Percentiles rank a stretch among this genome's conserved stretches.
Evolutionary conservation across 2,797 vertebrate species (phyloP).

Genomic region (Macropodus opercularis): DNA sequence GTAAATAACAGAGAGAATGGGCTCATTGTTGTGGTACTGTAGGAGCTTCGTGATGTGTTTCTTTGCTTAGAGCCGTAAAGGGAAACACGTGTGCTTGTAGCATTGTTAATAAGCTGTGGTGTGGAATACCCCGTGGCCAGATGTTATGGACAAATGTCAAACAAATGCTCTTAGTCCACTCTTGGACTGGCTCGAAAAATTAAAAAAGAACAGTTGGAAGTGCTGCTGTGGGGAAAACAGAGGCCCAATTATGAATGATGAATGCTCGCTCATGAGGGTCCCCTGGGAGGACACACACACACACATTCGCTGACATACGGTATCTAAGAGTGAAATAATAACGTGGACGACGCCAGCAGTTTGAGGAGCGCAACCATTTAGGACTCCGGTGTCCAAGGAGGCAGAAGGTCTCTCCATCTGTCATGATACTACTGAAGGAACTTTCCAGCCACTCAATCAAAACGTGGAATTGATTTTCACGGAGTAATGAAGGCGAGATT

Average conservation of each 20-base stretch:
- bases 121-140: slow-evolving; percentile 80
- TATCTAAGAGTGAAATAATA: slow-evolving; percentile 46
- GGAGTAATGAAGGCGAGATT: slow-evolving; percentile 19
- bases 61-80: slow-evolving; percentile 77
- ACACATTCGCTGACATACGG: slow-evolving; percentile 38
- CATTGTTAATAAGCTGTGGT: slow-evolving; percentile 84
- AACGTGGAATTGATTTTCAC: slow-evolving; percentile 35
- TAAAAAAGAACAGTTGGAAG: slow-evolving; percentile 62
- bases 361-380: slow-evolving; percentile 12
- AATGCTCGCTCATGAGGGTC: slow-evolving; percentile 56
- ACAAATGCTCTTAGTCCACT: slow-evolving; percentile 80
- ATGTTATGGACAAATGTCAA: slow-evolving; percentile 87
- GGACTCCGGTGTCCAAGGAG: slow-evolving; percentile 16
- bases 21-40: slow-evolving; percentile 84
- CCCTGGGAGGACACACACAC: slow-evolving; percentile 35
- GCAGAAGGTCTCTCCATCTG: slow-evolving; percentile 6
- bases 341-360: slow-evolving; percentile 26
- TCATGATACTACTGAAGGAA: slow-evolving; percentile 35
- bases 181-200: slow-evolving; percentile 55
- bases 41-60: slow-evolving; percentile 82
- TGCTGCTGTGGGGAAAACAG: slow-evolving; percentile 60
- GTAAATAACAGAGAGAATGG: slow-evolving; percentile 81
- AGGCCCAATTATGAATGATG: slow-evolving; percentile 64
- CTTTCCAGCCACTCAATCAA: slow-evolving; percentile 35
- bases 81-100: slow-evolving; percentile 85